Conservation (phyloP, 2,888 invertebrate genomes). For the Fabriciana adippe region DNA sequence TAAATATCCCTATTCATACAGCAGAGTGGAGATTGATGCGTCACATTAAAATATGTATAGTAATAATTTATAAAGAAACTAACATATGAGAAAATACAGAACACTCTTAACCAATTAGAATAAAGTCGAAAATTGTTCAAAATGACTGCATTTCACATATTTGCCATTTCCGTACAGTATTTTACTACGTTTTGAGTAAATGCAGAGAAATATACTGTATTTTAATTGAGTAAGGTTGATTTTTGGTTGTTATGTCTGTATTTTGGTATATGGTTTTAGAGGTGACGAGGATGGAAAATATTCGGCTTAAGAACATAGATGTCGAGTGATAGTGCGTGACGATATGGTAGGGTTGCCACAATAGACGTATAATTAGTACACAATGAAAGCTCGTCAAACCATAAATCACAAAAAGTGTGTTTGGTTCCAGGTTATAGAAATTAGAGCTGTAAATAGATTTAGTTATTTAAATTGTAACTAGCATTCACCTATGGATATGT, state of each 20-base stretch:
- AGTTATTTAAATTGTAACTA: too few species aligned
- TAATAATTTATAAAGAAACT: constrained; percentile 54
- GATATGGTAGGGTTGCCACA: constrained; percentile 57
- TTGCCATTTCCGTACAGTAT: constrained; percentile 33
- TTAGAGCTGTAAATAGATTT: too few species aligned
- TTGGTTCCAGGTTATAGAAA: background rate
- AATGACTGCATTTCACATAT: constrained; percentile 5
- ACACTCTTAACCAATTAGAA: constrained; percentile 13
- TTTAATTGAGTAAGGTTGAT: constrained; percentile 26
- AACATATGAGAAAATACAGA: constrained; percentile 11
- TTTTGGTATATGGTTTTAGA: constrained; percentile 47
- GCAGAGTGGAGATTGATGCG: constrained; percentile 63
- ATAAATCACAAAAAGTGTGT: background rate
- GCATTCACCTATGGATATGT: too few species aligned
- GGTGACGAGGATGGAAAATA: constrained; percentile 79
- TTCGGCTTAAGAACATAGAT: constrained; percentile 72
- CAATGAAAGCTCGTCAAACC: background rate
- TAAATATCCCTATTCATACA: constrained; percentile 66
- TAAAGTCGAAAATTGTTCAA: constrained; percentile 42
- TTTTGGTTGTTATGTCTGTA: constrained; percentile 39
- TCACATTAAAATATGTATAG: constrained; percentile 63
- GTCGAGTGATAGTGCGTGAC: constrained; percentile 74
- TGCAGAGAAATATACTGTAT: constrained; percentile 37
- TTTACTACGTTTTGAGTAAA: constrained; percentile 15
- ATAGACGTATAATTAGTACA: constrained; percentile 3